phyloP scores from a whole-genome alignment of 2,888 invertebrate species.

The Nudaria mundana region DNA sequence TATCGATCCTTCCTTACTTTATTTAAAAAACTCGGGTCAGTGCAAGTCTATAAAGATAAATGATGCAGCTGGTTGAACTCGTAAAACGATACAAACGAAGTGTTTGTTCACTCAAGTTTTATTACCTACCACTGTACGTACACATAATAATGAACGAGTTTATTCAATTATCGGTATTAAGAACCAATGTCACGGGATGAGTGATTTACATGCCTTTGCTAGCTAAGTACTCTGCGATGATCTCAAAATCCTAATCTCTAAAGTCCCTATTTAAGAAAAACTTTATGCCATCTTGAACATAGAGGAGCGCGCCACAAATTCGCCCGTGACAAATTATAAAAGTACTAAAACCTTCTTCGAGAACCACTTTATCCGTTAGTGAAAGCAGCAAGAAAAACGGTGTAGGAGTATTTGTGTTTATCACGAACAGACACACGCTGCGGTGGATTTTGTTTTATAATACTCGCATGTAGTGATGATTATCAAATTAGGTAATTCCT shows the following conservation, averaged over 20 bases:
- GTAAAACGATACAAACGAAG: conserved; percentile 68
- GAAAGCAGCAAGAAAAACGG: no score
- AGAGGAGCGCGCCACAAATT: no score
- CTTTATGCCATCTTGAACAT: no score
- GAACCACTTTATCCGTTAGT: no score
- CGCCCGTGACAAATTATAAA: no score
- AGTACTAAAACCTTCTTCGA: no score
- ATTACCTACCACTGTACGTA: no score
- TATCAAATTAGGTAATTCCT: not conserved
- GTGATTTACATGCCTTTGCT: conserved; percentile 55
- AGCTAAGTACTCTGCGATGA: conserved; percentile 32
- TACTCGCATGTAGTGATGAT: no score
- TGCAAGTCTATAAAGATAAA: conserved; percentile 52
- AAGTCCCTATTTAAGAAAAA: no score
- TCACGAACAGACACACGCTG: no score
- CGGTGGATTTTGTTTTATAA: no score
- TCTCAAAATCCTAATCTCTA: conserved; percentile 28
- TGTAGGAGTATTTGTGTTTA: no score
- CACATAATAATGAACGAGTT: conserved; percentile 70
- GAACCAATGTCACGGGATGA: conserved; percentile 66
- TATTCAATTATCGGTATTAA: conserved; percentile 74
- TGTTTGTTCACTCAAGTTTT: conserved; percentile 64
- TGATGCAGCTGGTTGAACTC: conserved; percentile 70
- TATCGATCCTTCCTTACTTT: conserved; percentile 20
- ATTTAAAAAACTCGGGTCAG: conserved; percentile 53